Conservation (phyloP, 2,113 vertebrate genomes). For the human (Homo sapiens) region GRCh38 chr9:129103001-129103500, state of each 20-base stretch:
- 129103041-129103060: conserved; percentile 95
- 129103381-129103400: background rate
- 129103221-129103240: background rate
- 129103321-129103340: too few relatives aligned
- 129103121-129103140: background rate
- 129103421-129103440: background rate
- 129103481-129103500: background rate
- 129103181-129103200: too few relatives aligned
- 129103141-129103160: background rate
- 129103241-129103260: background rate
- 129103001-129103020: conserved; percentile 92
- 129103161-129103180: background rate
- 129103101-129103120: background rate
- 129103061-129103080: conserved; percentile 89
- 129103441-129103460: background rate
- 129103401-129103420: background rate
- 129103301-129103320: background rate
- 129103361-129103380: background rate
- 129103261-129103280: background rate
- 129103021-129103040: conserved; percentile 97
- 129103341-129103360: background rate
- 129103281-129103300: background rate
- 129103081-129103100: background rate
- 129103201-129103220: background rate
- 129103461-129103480: background rate